Conservation (phyloP, 2,888 invertebrate genomes). For the Drosophila setosimentum region DNA sequence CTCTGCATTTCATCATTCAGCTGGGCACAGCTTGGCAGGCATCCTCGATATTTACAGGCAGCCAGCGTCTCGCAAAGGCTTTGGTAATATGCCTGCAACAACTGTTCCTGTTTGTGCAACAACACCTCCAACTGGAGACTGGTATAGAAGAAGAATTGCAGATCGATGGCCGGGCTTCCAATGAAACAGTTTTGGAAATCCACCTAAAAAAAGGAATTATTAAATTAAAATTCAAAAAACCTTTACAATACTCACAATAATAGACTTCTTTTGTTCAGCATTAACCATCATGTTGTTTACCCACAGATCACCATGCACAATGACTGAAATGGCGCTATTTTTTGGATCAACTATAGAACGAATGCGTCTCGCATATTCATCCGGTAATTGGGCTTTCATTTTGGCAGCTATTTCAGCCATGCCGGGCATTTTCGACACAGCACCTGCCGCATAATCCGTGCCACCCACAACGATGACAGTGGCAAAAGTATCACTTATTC, state of each 20-base stretch:
- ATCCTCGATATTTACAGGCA: slow-evolving; percentile 24
- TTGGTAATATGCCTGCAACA: slow-evolving; percentile 73
- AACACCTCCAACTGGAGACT: slow-evolving; percentile 78
- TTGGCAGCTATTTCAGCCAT: slow-evolving; percentile 83
- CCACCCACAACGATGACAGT: slow-evolving; percentile 59
- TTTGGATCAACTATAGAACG: slow-evolving; percentile 52
- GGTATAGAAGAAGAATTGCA: slow-evolving; percentile 82
- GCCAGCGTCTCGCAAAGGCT: slow-evolving; percentile 63
- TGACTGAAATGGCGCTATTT: slow-evolving; percentile 80
- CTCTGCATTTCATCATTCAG: slow-evolving; percentile 69
- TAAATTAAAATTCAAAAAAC: neutral
- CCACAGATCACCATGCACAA: slow-evolving; percentile 86
- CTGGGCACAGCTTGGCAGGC: slow-evolving; percentile 61
- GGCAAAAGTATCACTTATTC: slow-evolving; percentile 40
- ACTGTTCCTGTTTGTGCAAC: slow-evolving; percentile 56
- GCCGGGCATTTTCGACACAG: slow-evolving; percentile 74
- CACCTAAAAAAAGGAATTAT: slow-evolving; percentile 57
- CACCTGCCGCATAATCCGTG: slow-evolving; percentile 48
- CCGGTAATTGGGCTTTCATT: slow-evolving; percentile 69
- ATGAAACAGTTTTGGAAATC: slow-evolving; percentile 83
- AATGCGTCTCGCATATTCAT: slow-evolving; percentile 56
- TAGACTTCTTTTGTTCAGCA: slow-evolving; percentile 32
- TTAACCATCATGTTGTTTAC: slow-evolving; percentile 82
- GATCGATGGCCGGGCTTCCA: slow-evolving; percentile 82
- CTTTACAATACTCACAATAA: slow-evolving; percentile 66